Evolutionary conservation across 2,888 invertebrate species (phyloP).

Genomic region (Drosophila nigritarsus): DNA sequence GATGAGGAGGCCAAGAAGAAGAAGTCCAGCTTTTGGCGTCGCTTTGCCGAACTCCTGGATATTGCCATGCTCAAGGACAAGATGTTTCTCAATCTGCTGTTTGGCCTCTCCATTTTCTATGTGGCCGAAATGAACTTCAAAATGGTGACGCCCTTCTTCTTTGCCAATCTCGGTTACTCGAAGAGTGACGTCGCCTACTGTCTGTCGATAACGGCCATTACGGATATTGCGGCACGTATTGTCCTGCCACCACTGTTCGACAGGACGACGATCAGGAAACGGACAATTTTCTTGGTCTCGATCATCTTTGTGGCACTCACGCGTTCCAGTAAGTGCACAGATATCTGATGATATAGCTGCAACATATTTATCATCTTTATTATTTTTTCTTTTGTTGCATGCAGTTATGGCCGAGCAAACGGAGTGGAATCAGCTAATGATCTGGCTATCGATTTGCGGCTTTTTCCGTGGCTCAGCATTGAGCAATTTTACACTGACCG

Average conservation of each 20-base stretch:
- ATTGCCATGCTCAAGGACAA: constrained; percentile 90
- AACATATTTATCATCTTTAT: background rate
- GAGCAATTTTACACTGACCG: constrained; percentile 91
- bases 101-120: constrained; percentile 90
- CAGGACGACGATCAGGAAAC: constrained; percentile 88
- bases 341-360: background rate
- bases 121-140: constrained; percentile 91
- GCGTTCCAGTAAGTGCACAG: constrained; percentile 88
- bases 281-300: constrained; percentile 90
- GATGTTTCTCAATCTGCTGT: constrained; percentile 90
- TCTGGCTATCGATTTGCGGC: constrained; percentile 91
- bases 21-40: constrained; percentile 86
- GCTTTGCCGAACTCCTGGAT: constrained; percentile 89
- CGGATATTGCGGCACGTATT: constrained; percentile 90
- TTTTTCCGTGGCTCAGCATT: constrained; percentile 92
- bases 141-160: constrained; percentile 90
- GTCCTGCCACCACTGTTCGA: constrained; percentile 91
- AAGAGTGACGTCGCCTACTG: constrained; percentile 90
- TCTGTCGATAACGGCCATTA: constrained; percentile 90
- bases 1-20: constrained; percentile 66
- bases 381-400: background rate
- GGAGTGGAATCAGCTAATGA: constrained; percentile 89
- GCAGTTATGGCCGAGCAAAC: constrained; percentile 90
- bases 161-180: constrained; percentile 87
- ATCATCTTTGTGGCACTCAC: constrained; percentile 90